Percentiles rank a stretch among this genome's conserved stretches.
Evolutionary conservation across 2,113 vertebrate genomes (phyloP).

Genomic region (Phyllopteryx taeniolatus): DNA sequence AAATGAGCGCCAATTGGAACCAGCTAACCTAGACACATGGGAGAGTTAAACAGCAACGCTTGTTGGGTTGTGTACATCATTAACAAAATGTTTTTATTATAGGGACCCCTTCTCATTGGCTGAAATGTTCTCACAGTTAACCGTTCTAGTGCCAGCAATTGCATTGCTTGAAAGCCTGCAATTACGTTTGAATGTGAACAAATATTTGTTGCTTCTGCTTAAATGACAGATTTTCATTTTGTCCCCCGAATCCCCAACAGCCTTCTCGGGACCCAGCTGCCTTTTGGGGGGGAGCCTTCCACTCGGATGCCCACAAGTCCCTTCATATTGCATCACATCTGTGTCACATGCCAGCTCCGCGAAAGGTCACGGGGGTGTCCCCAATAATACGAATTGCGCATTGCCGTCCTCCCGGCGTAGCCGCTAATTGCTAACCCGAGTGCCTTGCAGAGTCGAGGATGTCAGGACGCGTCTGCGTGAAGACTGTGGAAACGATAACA

Average conservation of each 20-base stretch:
- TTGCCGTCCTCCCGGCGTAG: constrained; percentile 31
- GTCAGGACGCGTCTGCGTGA: constrained; percentile 12
- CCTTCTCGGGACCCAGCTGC: constrained; percentile 50
- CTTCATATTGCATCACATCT: constrained; percentile 54
- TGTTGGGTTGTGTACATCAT: too few relatives aligned
- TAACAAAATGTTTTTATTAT: too few relatives aligned
- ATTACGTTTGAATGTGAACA: background rate
- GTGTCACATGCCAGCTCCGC: constrained; percentile 51
- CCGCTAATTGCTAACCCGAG: constrained; percentile 11
- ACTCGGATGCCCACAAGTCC: constrained; percentile 52
- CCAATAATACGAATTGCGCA: constrained; percentile 45
- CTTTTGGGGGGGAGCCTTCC: constrained; percentile 56
- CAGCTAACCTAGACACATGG: too few relatives aligned
- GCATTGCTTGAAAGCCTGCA: too few relatives aligned
- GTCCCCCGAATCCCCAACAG: background rate
- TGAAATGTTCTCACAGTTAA: too few relatives aligned
- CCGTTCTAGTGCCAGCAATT: too few relatives aligned
- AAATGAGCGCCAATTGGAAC: too few relatives aligned
- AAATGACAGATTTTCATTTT: background rate
- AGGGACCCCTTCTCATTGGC: too few relatives aligned
- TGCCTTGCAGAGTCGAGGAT: constrained; percentile 8
- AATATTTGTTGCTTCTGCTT: background rate
- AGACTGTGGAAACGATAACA: constrained; percentile 2
- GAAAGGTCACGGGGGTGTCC: constrained; percentile 14
- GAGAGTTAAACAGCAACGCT: too few relatives aligned